phyloP scores from a whole-genome alignment of 2,797 vertebrate genomes.

The Cetoscarus ocellatus region DNA sequence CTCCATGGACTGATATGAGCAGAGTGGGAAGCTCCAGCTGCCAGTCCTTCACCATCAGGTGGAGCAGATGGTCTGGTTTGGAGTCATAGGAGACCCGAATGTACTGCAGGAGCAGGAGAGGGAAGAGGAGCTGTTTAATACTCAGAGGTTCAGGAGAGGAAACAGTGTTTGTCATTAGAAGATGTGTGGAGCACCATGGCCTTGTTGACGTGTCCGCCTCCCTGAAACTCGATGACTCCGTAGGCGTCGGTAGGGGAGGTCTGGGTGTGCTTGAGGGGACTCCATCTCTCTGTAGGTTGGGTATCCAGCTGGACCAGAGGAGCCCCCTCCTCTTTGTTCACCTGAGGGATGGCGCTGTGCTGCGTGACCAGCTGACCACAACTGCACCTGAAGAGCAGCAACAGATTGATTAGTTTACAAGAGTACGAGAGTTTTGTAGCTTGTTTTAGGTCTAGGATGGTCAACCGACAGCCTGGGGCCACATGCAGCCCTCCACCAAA shows the following conservation, averaged over 20 bases:
- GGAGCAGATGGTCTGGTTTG: constrained; percentile 93
- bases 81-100: constrained; percentile 93
- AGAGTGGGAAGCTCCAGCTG: constrained; percentile 95
- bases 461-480: no score
- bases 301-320: constrained; percentile 80
- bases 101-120: constrained; percentile 82
- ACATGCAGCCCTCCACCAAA: no score
- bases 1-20: constrained; percentile 95
- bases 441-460: no score
- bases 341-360: constrained; percentile 81
- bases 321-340: constrained; percentile 81
- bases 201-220: constrained; percentile 92
- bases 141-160: no score
- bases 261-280: constrained; percentile 88
- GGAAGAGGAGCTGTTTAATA: neutral
- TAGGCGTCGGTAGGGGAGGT: constrained; percentile 90
- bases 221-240: constrained; percentile 94
- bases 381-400: constrained; percentile 84
- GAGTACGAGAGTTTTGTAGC: no score
- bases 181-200: constrained; percentile 85
- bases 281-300: constrained; percentile 88
- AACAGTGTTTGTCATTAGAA: no score
- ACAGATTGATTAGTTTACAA: neutral
- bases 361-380: constrained; percentile 91
- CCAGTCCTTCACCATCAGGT: constrained; percentile 98